Evolutionary conservation across 2,113 vertebrate species (phyloP).

Genomic region (Xyliphius kryptos): DNA sequence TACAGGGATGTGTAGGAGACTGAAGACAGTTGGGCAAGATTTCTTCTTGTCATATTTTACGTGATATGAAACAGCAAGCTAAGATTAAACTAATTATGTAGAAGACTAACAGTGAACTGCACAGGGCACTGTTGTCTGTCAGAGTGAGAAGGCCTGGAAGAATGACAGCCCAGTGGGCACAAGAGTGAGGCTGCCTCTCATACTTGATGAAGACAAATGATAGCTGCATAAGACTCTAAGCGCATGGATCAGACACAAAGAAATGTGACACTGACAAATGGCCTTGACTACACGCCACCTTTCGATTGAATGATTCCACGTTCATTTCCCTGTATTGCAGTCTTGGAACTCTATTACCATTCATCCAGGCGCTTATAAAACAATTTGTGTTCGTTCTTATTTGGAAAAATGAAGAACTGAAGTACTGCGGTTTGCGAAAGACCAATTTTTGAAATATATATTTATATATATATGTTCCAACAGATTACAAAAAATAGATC

Average conservation of each 20-base stretch:
- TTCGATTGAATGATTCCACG: slow-evolving; percentile 53
- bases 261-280: slow-evolving; percentile 63
- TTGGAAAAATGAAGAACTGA: slow-evolving; percentile 15
- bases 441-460: not conserved
- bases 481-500: not conserved
- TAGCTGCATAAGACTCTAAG: slow-evolving; percentile 48
- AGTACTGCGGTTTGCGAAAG: slow-evolving; percentile 5
- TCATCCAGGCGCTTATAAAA: slow-evolving; percentile 26
- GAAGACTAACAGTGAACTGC: slow-evolving; percentile 18
- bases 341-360: slow-evolving; percentile 20
- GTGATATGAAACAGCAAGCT: slow-evolving; percentile 14
- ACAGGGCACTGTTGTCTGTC: slow-evolving; percentile 14
- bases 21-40: too few species aligned
- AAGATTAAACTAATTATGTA: slow-evolving; percentile 22
- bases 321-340: slow-evolving; percentile 51
- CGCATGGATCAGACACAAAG: slow-evolving; percentile 58
- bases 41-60: not conserved
- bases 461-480: slow-evolving; percentile 8
- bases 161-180: slow-evolving; percentile 54
- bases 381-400: slow-evolving; percentile 29
- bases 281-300: slow-evolving; percentile 49
- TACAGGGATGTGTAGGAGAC: not conserved
- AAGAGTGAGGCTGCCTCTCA: slow-evolving; percentile 41
- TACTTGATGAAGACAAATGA: slow-evolving; percentile 66
- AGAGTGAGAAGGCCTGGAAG: slow-evolving; percentile 35